A percentile compares a stretch with the other conserved stretches of the same genome.
Evolutionary conservation across 1,140 invertebrate genomes (phyloP).

Genomic region (Drosophila sulfurigaster): DNA sequence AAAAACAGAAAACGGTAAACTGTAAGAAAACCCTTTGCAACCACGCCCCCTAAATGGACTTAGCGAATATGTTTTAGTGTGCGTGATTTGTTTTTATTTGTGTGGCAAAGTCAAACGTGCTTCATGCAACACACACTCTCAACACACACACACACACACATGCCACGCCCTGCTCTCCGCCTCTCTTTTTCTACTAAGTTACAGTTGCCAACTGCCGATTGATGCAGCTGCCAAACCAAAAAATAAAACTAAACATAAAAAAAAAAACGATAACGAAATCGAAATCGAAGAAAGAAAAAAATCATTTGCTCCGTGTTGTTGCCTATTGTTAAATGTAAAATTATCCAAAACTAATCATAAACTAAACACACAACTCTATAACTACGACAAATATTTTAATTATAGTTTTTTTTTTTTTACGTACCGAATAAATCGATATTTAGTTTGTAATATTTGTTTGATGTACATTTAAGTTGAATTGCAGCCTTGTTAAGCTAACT

Average conservation of each 20-base stretch:
- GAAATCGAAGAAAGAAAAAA: constrained; percentile 14
- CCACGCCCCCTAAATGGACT: background rate
- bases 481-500: constrained; percentile 44
- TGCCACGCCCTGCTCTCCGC: constrained; percentile 28
- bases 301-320: constrained; percentile 77
- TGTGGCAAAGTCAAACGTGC: constrained; percentile 32
- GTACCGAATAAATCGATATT: constrained; percentile 10
- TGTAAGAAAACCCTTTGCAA: background rate
- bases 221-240: constrained; percentile 45
- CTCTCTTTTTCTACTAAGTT: constrained; percentile 22
- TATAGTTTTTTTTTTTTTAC: constrained; percentile 9
- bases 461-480: constrained; percentile 36
- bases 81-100: background rate
- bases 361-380: constrained; percentile 10
- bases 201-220: constrained; percentile 44
- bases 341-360: constrained; percentile 38
- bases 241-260: constrained; percentile 5
- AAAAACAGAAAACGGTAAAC: background rate
- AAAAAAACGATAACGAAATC: constrained; percentile 7
- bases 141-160: constrained; percentile 33
- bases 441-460: constrained; percentile 33
- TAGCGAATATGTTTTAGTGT: no score
- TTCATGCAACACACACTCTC: constrained; percentile 44
- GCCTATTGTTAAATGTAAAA: constrained; percentile 74
- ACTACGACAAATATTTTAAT: constrained; percentile 2